Base-by-base conservation (phyloP, 37 sponge, comb jelly and placozoan species). In the Hexactinellida sp. region DNA sequence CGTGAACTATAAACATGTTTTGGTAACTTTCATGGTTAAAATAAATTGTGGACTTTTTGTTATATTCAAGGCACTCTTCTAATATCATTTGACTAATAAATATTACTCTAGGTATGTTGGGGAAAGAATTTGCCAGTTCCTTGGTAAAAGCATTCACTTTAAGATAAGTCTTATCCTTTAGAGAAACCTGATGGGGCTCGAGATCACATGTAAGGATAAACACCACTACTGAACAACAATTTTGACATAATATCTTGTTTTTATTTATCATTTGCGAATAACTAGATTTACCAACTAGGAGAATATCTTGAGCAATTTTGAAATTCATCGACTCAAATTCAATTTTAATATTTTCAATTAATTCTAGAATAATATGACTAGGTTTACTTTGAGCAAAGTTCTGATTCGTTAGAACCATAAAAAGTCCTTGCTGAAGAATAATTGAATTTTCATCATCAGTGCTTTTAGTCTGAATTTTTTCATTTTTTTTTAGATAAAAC, bases 331-430 rank as follows among this genome's bases (percentile, higher is more conserved):
- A 63, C 13, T 63, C 32, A n/a, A 63, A 63, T 28, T 63, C 76
- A 3, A 25, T 63, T 23, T 63, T 63, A n/a, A 63, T 63, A n/a
- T n/a, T 63, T 63, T 63, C 76, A 63, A 63, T 63, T 63, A 63
- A 63, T 28, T 63, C 76, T 63, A 23, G 76, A 23, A 63, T 63
- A 63, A 63, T 21, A n/a, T n/a, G n/a, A 63, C 34, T 63, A 3
- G 5, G 13, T 7, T n/a, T 63, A 7, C 76, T 63, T n/a, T 63
- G 76, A 3, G 30, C 13, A n/a, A 63, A 63, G 13, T 63, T 63
- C 34, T 63, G 19, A 28, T 63, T 63, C 34, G 76, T 63, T 7
- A 63, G 30, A 25, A 63, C 21, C 76, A 63, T 63, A 23, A 63
- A 63, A 21, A 63, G 30, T 63, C 76, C 76, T 63, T 10, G 76